Evolutionary conservation across 1,140 invertebrate species (phyloP), one percentile per base, ranked within the genome.

Genomic region (Drosophila erecta): DNA sequence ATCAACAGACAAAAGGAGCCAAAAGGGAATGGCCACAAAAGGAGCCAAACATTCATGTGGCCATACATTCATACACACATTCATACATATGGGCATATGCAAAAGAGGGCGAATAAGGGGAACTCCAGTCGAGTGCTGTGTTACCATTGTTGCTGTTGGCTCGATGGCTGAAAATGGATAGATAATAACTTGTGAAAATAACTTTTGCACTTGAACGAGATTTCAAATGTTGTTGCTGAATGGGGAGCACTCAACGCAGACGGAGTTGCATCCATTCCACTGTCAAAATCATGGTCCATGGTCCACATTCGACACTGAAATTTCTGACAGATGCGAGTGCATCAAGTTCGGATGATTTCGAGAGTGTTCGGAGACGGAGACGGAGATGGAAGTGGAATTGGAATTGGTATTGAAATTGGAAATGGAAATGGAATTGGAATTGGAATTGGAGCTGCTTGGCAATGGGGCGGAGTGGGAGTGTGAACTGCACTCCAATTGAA

Each of bases 181-280:
- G 83, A 86, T 86, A 86, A 86, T 86, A 87, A 87, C 84, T 87
- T 87, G 84, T 87, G 83, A 83, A 89, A 87, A 87, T 89, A 87
- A 79, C 83, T 83, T 77, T 89, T 79, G 76, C 83, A 87, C 84
- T 87, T 87, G 83, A 83, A 49, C 67, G 51, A 70, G 65, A 49
- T 65, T 49, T 50, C 37, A 53, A 49, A 51, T 67, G 38, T 27
- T 55, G 60, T 59, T 54, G 59, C 65, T 60, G 49, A 54, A 57
- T 54, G 59, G 40, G 44, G 41, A 53, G 47, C 57, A 54, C 47
- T 67, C 49, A 35, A 64, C 59, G n/a, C n/a, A 65, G 40, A 33
- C 27, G 59, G 41, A 51, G 14, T 47, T 44, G 41, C 55, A 57
- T 46, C 43, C 24, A 49, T 30, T 49, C 14, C 49, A 56, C 81